Evolutionary conservation across 2,888 invertebrate genomes (phyloP), one percentile per base, ranked within the genome.

Genomic region (Polyommatus icarus): DNA sequence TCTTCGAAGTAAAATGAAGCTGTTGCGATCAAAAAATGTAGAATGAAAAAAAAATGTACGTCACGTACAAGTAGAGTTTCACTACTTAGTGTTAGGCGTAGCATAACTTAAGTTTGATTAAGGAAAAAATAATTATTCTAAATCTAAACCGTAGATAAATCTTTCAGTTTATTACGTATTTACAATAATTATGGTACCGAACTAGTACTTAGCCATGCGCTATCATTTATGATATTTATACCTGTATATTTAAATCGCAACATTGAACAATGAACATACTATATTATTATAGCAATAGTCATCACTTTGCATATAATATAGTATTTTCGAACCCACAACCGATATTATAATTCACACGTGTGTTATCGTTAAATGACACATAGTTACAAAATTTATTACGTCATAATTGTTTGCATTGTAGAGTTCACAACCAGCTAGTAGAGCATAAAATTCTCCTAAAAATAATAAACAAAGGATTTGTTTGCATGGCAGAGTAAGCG

Each of bases 311-410:
- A 67, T 67, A 67, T 67, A 67, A 32, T 29, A 67, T 67, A 67
- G 67, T 67, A 6, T 67, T 29, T 29, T 15, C 6, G 5, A 67
- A 67, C 24, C 10, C 12, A 32, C 18, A 24, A 18, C 67, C 29
- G 15, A 67, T 32, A 67, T 15, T 67, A 67, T 67, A 67, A 67
- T 32, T 32, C 32, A 29, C 4, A 67, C 67, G 67, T 67, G 29
- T 29, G 67, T 18, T 67, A 67, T 67, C 29, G 24, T 67, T 67
- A 29, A 10, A 46, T 67, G 20, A 71, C 67, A 40, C 76, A 59
- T 24, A 76, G 36, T 32, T 76, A 67, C 76, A 20, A 67, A 18
- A 36, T 29, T 76, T 76, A 61, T 61, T 20, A 61, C 61, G 29
- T 29, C 67, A 67, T 67, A 29, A 15, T 29, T 12, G 67, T 32